phyloP scores from a whole-genome alignment of 2,797 vertebrate genomes.

The Poliocrania exsul region DNA sequence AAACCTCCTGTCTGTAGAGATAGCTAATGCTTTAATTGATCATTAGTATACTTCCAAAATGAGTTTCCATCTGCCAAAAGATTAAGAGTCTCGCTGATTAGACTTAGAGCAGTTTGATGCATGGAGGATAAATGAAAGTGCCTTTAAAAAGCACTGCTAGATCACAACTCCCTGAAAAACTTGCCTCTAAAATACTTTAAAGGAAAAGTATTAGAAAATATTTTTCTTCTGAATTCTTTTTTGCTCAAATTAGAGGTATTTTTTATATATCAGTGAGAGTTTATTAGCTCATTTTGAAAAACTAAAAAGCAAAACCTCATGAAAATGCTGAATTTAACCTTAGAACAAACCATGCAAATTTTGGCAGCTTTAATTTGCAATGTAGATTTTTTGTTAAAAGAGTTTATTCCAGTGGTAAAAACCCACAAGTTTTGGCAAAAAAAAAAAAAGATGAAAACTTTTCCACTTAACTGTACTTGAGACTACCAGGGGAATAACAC shows the following conservation, averaged over 20 bases:
- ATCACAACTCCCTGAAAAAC: constrained; percentile 7
- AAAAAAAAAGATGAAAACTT: neutral
- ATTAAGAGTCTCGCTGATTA: constrained; percentile 44
- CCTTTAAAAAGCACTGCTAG: constrained; percentile 7
- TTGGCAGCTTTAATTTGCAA: neutral
- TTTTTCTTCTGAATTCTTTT: neutral
- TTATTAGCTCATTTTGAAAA: neutral
- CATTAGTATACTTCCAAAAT: constrained; percentile 56
- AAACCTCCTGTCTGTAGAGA: constrained; percentile 34
- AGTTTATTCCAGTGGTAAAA: neutral
- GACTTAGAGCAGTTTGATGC: constrained; percentile 22
- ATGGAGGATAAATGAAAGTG: constrained; percentile 10
- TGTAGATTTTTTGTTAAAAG: neutral
- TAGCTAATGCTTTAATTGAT: constrained; percentile 60
- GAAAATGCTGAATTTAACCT: neutral
- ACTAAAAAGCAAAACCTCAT: neutral
- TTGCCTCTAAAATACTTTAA: neutral
- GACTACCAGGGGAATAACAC: neutral
- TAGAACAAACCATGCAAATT: neutral
- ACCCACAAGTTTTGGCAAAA: neutral
- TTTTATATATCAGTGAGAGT: neutral
- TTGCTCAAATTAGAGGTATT: neutral
- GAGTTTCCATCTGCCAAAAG: constrained; percentile 56
- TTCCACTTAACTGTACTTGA: neutral
- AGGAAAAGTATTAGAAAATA: neutral